phyloP scores from a whole-genome alignment of 2,888 invertebrate species.

The Diaperis boleti region DNA sequence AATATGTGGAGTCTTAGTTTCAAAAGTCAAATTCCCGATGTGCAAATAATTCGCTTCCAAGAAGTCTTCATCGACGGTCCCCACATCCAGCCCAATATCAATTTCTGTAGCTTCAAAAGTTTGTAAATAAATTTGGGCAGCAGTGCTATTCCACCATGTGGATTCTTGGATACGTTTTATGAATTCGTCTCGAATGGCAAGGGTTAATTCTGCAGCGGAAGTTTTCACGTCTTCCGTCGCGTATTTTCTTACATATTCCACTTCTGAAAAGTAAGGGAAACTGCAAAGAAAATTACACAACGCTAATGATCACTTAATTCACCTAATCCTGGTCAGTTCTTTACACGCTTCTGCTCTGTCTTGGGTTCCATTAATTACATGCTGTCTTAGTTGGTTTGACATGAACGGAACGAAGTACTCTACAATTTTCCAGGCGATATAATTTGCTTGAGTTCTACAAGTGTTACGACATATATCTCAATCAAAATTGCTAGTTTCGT shows the following conservation, averaged over 20 bases:
- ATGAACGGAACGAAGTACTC: slow-evolving; percentile 31
- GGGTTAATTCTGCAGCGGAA: neutral
- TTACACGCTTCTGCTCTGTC: neutral
- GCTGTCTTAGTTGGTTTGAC: neutral
- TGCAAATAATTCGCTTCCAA: slow-evolving; percentile 3
- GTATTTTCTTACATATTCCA: slow-evolving; percentile 14
- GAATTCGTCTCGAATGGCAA: slow-evolving; percentile 8
- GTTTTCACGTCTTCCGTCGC: neutral
- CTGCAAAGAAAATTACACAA: neutral
- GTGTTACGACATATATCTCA: neutral
- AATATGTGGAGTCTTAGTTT: neutral
- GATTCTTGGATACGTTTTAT: neutral
- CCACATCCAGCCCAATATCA: slow-evolving; percentile 71
- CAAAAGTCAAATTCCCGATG: neutral
- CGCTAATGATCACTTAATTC: neutral
- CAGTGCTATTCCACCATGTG: slow-evolving; percentile 10
- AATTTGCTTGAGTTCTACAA: slow-evolving; percentile 45
- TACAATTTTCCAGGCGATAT: slow-evolving; percentile 49
- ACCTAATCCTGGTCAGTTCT: neutral
- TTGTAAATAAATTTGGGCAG: neutral
- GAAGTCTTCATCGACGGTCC: slow-evolving; percentile 5
- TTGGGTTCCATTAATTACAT: neutral
- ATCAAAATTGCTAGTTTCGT: too few species aligned
- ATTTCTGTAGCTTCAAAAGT: neutral
- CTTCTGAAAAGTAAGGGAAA: slow-evolving; percentile 8